A percentile compares a stretch with the other conserved stretches of the same genome.
Conservation (phyloP, 1,140 invertebrate species). For the Pomacea maculata region DNA sequence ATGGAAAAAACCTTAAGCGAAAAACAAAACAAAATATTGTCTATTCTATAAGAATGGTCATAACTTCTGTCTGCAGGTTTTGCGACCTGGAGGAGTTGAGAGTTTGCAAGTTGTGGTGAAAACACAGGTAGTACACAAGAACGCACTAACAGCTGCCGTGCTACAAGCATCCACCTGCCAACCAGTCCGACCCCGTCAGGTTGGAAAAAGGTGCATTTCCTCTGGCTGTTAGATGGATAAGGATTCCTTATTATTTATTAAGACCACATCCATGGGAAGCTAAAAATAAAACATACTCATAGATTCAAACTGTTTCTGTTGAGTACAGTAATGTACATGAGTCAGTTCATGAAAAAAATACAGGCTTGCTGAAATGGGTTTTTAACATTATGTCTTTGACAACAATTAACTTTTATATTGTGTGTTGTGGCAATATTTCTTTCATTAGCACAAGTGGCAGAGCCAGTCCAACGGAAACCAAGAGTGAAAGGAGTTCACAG, state of each 20-base stretch:
- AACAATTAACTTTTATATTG: neutral
- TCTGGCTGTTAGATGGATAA: neutral
- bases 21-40: too few species aligned
- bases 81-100: conserved; percentile 55
- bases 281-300: too few species aligned
- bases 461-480: conserved; percentile 57
- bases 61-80: conserved; percentile 39
- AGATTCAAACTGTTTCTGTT: neutral
- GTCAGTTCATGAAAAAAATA: neutral
- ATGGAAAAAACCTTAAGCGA: too few species aligned
- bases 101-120: conserved; percentile 60
- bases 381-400: neutral
- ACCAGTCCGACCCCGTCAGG: conserved; percentile 41
- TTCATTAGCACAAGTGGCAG: conserved; percentile 42
- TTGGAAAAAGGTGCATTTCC: conserved; percentile 40
- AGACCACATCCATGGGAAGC: too few species aligned
- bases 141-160: conserved; percentile 57
- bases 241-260: too few species aligned
- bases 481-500: conserved; percentile 61
- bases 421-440: neutral
- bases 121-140: conserved; percentile 62
- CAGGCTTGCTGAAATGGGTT: too few species aligned
- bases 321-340: neutral
- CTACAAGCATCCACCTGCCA: conserved; percentile 57
- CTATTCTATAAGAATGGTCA: too few species aligned